Conservation (phyloP, 2,797 vertebrate genomes). For the Oryzias sinensis region DNA sequence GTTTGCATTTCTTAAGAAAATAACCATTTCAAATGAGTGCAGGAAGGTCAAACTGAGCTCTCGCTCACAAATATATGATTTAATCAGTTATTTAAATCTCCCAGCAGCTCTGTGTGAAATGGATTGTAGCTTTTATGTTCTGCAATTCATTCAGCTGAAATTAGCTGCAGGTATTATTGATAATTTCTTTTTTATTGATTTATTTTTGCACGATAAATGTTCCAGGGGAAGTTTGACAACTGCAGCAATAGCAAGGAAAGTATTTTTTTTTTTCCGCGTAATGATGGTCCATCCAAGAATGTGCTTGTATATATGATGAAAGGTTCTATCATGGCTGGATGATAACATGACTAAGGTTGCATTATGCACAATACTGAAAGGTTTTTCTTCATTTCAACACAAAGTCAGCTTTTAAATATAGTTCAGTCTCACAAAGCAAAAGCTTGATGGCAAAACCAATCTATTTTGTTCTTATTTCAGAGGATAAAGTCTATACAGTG, state of each 20-base stretch:
- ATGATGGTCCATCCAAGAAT: slow-evolving; percentile 40
- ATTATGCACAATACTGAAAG: slow-evolving; percentile 44
- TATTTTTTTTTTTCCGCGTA: slow-evolving; percentile 30
- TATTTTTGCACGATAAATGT: slow-evolving; percentile 33
- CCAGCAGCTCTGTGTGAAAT: slow-evolving; percentile 20
- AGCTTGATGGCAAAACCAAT: slow-evolving; percentile 9
- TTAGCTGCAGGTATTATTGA: slow-evolving; percentile 23
- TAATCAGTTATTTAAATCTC: slow-evolving; percentile 34
- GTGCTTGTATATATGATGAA: slow-evolving; percentile 43
- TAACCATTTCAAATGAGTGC: slow-evolving; percentile 26
- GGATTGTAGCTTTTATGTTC: slow-evolving; percentile 33
- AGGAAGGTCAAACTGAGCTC: slow-evolving; percentile 23
- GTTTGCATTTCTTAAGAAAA: slow-evolving; percentile 39
- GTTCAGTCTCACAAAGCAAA: slow-evolving; percentile 29
- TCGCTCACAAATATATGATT: slow-evolving; percentile 19
- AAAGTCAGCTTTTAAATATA: slow-evolving; percentile 21
- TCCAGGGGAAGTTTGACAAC: slow-evolving; percentile 27
- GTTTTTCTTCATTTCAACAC: slow-evolving; percentile 27
- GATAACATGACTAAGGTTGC: slow-evolving; percentile 45
- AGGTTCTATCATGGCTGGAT: slow-evolving; percentile 30
- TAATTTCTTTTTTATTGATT: neutral
- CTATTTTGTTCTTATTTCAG: slow-evolving; percentile 20
- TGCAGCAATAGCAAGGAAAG: slow-evolving; percentile 16
- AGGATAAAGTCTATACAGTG: slow-evolving; percentile 49
- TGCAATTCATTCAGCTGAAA: slow-evolving; percentile 28